Base-by-base conservation (phyloP, 2,113 vertebrate species). In the Sarotherodon lohbergeri region DNA sequence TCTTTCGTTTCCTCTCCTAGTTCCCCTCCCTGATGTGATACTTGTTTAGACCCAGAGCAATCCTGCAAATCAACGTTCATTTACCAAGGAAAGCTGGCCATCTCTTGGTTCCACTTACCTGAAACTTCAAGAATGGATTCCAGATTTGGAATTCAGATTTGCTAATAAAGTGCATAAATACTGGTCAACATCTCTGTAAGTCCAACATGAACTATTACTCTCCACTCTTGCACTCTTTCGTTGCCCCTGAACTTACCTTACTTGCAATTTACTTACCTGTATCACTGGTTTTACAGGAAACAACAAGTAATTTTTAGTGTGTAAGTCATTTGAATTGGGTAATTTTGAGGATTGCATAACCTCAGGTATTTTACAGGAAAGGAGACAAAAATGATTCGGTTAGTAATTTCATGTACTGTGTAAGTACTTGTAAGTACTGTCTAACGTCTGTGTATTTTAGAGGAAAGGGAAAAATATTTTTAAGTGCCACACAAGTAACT, bases 181-280 rank as follows among this genome's bases (percentile, higher is more conserved):
- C 32, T 66, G 4, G 61, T 39, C 11, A 68, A 68, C 19, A 39
- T 66, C 4, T 66, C 61, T 12, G 34, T 7, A 0, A 39, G 6
- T 7, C 61, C 61, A 39, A n/a, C 34, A 13, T 2, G 17, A 39
- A 39, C 63, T 39, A 39, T 22, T 68, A 5, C 34, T 39, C 19
- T 68, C 34, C 63, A 13, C 19, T 13, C 1, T 39, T 39, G 32
- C 59, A 63, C 16, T 36, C 5, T 36, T 36, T 9, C 32, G 19
- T 1, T 3, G 0, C 34, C 2, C 61, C 34, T 22, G 19, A 68
- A 22, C 34, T 13, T n/a, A 39, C 34, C 1, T 8, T 22, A 22
- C 34, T 13, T 22, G 3, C 10, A n/a, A 1, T 39, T 0, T 7
- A 36, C 17, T 36, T n/a, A 66, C 17, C 50, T 19, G 48, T 7